A percentile compares a stretch with the other conserved stretches of the same genome.
Evolutionary conservation across 2,797 vertebrate genomes (phyloP).

Genomic region (Oophaga sylvatica): DNA sequence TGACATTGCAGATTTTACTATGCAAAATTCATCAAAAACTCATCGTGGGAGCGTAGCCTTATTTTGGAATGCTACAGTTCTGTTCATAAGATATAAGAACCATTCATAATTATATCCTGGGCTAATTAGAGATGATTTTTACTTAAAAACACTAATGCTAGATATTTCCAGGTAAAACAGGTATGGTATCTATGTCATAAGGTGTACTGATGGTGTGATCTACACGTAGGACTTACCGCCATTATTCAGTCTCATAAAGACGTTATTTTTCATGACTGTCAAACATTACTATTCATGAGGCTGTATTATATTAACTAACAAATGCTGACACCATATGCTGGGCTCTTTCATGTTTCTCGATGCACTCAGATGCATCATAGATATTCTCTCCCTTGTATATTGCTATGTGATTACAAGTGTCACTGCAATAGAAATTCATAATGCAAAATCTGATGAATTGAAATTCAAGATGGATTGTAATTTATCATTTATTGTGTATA

Average conservation of each 20-base stretch:
- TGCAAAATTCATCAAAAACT: too few relatives aligned
- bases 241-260: neutral
- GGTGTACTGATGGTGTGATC: neutral
- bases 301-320: slow-evolving; percentile 17
- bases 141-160: neutral
- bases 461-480: neutral
- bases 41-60: too few relatives aligned
- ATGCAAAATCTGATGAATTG: neutral
- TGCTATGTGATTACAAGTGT: slow-evolving; percentile 9
- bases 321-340: slow-evolving; percentile 28
- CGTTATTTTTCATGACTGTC: slow-evolving; percentile 1
- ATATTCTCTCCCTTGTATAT: slow-evolving; percentile 1
- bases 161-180: neutral
- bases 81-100: neutral
- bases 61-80: too few relatives aligned
- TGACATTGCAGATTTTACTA: too few relatives aligned
- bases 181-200: neutral
- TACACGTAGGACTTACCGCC: neutral
- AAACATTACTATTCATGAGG: slow-evolving; percentile 2
- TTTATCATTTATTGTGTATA: neutral
- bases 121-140: neutral
- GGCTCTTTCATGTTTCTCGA: slow-evolving; percentile 14
- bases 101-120: neutral
- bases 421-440: neutral
- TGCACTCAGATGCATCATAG: slow-evolving; percentile 5